phyloP scores from a whole-genome alignment of 2,888 invertebrate genomes.

The Callyntrura guangdongensis region DNA sequence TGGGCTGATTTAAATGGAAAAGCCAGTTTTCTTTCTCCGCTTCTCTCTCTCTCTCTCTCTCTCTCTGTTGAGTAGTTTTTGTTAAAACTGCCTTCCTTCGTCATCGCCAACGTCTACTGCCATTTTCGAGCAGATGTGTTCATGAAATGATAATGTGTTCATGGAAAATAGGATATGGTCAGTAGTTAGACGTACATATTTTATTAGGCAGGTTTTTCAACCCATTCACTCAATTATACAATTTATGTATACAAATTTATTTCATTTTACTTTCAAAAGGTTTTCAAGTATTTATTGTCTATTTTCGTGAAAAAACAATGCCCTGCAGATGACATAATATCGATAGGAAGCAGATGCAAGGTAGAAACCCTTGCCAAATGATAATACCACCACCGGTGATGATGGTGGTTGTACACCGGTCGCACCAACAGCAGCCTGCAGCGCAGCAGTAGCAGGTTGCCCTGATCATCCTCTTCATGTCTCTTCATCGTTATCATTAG shows the following conservation, averaged over 20 bases:
- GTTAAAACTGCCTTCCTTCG: neutral
- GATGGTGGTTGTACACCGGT: no score
- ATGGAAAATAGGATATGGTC: conserved; percentile 74
- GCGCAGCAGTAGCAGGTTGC: conserved; percentile 51
- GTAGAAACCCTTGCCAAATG: neutral
- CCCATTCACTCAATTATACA: conserved; percentile 19
- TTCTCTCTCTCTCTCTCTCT: conserved; percentile 11
- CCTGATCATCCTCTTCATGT: conserved; percentile 44
- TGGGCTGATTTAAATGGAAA: conserved; percentile 74
- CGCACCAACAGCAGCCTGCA: neutral
- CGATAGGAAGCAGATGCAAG: conserved; percentile 52
- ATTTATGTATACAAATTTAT: neutral
- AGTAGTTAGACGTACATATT: conserved; percentile 47
- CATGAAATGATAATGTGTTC: conserved; percentile 34
- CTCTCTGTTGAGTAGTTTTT: neutral
- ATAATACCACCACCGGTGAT: neutral
- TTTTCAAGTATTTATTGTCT: conserved; percentile 11
- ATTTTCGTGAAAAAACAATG: conserved; percentile 56
- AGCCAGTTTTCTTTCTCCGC: conserved; percentile 8
- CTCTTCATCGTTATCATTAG: conserved; percentile 24
- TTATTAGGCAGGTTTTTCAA: conserved; percentile 52
- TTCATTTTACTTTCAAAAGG: conserved; percentile 35
- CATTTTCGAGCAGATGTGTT: conserved; percentile 49
- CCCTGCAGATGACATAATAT: conserved; percentile 55
- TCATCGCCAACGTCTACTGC: neutral